phyloP scores from a whole-genome alignment of 2,113 vertebrate species.

The Pogonocichla stellata region DNA sequence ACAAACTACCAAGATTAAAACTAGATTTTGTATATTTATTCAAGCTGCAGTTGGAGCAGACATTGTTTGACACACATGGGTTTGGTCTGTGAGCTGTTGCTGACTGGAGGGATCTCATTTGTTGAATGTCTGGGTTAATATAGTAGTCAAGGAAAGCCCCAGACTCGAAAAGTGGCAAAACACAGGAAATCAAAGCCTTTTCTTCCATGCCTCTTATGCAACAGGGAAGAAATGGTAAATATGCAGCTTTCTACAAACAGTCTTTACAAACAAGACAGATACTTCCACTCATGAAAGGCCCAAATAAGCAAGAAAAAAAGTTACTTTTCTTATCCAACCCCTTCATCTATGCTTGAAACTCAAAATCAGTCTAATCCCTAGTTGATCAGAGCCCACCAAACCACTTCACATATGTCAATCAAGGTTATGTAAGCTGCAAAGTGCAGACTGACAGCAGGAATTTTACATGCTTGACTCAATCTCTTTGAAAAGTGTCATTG shows the following conservation, averaged over 20 bases:
- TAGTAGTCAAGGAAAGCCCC: neutral
- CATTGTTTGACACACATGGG: neutral
- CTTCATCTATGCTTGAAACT: conserved; percentile 6
- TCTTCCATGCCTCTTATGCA: neutral
- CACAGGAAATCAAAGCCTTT: neutral
- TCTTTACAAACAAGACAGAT: neutral
- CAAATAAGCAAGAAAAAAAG: neutral
- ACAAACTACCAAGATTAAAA: neutral
- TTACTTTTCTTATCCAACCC: neutral
- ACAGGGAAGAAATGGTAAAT: neutral
- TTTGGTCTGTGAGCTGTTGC: neutral
- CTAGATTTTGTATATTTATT: neutral
- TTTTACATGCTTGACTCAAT: neutral
- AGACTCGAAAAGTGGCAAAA: neutral
- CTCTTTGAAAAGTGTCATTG: neutral
- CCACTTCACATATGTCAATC: conserved; percentile 21
- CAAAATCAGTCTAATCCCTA: conserved; percentile 28
- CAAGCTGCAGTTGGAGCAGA: neutral
- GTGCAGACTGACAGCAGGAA: neutral
- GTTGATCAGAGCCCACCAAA: conserved; percentile 14
- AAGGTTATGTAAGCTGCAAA: conserved; percentile 8
- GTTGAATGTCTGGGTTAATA: neutral
- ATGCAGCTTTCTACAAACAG: neutral
- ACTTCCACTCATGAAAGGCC: neutral
- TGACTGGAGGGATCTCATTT: neutral